A percentile compares a stretch with the other conserved stretches of the same genome.
phyloP scores from a whole-genome alignment of 2,888 invertebrate genomes.

The Lasioglossum figueresi region DNA sequence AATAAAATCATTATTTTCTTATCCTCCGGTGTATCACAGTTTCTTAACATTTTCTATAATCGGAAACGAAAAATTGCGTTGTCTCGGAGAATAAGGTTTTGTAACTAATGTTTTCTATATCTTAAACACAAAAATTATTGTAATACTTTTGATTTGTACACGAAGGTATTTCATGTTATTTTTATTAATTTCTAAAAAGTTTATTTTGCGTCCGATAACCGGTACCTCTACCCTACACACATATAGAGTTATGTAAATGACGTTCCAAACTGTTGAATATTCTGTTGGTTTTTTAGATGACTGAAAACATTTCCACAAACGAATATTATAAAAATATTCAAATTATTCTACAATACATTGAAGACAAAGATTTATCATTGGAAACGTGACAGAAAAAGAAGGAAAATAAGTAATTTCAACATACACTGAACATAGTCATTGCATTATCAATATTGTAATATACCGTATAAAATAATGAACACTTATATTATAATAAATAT shows the following conservation, averaged over 20 bases:
- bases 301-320: conserved; percentile 56
- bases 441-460: background rate
- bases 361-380: conserved; percentile 51
- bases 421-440: conserved; percentile 4
- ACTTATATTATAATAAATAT: conserved; percentile 20
- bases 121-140: too few relatives aligned
- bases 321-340: conserved; percentile 75
- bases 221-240: background rate
- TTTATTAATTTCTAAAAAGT: too few relatives aligned
- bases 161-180: too few relatives aligned
- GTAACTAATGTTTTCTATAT: too few relatives aligned
- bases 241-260: background rate
- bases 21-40: too few relatives aligned
- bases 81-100: too few relatives aligned
- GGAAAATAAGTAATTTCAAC: background rate
- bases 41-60: too few relatives aligned
- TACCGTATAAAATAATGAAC: conserved; percentile 14
- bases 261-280: background rate
- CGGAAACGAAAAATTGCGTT: too few relatives aligned
- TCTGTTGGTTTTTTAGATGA: conserved; percentile 57
- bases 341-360: conserved; percentile 71
- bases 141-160: too few relatives aligned
- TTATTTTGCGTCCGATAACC: too few relatives aligned
- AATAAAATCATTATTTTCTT: too few relatives aligned
- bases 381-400: conserved; percentile 17